Evolutionary conservation across 23 tunicate species (phyloP).

Genomic region (Halocynthia roretzi): DNA sequence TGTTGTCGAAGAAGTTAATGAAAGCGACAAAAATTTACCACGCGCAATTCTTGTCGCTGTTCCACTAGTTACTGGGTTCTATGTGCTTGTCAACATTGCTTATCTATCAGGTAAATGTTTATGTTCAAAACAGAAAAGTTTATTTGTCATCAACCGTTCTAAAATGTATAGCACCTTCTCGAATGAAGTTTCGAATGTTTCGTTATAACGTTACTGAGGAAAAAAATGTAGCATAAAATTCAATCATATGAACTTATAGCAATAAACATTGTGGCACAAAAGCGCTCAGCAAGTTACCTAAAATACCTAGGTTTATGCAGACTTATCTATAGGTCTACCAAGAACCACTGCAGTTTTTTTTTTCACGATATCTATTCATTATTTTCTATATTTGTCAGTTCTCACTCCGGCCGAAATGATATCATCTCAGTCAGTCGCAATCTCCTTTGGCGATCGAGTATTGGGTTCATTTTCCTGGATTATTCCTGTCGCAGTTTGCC

Average conservation of each 20-base stretch:
- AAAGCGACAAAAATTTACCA: constrained; percentile 38
- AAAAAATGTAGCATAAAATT: too few species aligned
- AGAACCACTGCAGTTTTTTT: neutral
- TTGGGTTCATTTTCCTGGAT: constrained; percentile 56
- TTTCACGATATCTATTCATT: neutral
- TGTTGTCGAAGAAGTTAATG: constrained; percentile 57
- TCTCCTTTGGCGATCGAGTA: constrained; percentile 44
- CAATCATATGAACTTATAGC: too few species aligned
- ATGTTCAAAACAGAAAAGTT: neutral
- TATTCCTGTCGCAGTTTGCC: constrained; percentile 41
- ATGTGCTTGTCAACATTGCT: constrained; percentile 53
- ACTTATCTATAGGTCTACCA: neutral
- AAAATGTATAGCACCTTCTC: too few species aligned
- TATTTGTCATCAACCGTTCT: neutral
- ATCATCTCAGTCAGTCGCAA: constrained; percentile 49
- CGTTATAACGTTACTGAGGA: too few species aligned
- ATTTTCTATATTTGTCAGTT: constrained; percentile 17
- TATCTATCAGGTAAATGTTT: constrained; percentile 54
- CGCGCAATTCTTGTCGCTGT: constrained; percentile 53
- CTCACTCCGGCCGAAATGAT: constrained; percentile 47
- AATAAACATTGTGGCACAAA: too few species aligned
- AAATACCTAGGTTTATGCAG: too few species aligned
- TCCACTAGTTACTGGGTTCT: constrained; percentile 54
- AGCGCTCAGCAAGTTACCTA: too few species aligned
- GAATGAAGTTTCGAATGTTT: too few species aligned